Evolutionary conservation across 2,888 invertebrate genomes (phyloP).

Genomic region (Troides oblongomaculatus): DNA sequence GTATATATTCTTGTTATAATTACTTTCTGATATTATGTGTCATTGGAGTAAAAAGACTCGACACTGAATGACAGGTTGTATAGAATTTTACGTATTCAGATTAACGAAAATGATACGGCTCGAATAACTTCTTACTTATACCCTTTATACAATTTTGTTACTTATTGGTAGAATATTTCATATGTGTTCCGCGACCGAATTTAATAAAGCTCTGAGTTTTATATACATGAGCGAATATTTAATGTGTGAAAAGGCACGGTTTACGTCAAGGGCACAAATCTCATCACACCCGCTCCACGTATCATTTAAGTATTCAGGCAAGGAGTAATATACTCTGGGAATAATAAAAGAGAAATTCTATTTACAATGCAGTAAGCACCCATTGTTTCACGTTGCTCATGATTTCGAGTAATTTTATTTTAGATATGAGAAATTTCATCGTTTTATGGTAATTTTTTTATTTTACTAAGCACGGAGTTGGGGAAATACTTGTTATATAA

Average conservation of each 20-base stretch:
- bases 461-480: too few relatives aligned
- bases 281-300: slow-evolving; percentile 5
- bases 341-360: slow-evolving; percentile 2
- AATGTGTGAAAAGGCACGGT: slow-evolving; percentile 4
- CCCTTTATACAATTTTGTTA: neutral
- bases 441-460: too few relatives aligned
- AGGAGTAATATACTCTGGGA: neutral
- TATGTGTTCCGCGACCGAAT: slow-evolving; percentile 2
- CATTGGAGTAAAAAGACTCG: neutral
- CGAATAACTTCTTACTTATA: neutral
- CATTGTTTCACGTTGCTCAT: neutral
- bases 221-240: slow-evolving; percentile 1
- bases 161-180: neutral
- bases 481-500: too few relatives aligned
- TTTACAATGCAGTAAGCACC: neutral
- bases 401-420: neutral
- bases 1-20: too few relatives aligned
- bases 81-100: neutral
- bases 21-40: neutral
- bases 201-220: slow-evolving; percentile 2
- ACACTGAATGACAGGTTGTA: neutral
- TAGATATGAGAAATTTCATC: neutral
- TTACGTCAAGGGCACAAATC: slow-evolving; percentile 10
- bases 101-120: neutral
- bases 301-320: slow-evolving; percentile 6